Evolutionary conservation across 1,140 invertebrate genomes (phyloP).

Genomic region (Marisa cornuarietis): DNA sequence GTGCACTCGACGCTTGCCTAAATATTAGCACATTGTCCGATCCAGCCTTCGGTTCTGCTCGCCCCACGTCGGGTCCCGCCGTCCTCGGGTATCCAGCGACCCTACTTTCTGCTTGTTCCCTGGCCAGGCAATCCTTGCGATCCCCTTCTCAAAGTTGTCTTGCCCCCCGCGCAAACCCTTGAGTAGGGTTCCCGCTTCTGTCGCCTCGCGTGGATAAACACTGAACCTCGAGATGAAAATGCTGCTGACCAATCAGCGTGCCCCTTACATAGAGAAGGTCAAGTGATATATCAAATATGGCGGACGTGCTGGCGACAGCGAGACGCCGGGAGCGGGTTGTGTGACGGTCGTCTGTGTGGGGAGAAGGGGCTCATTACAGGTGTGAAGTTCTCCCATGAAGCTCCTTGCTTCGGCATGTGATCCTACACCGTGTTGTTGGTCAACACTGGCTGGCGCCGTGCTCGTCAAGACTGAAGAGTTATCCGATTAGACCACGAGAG

Average conservation of each 20-base stretch:
- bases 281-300: slow-evolving; percentile 16
- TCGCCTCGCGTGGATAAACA: background rate
- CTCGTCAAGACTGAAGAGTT: background rate
- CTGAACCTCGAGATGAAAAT: background rate
- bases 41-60: background rate
- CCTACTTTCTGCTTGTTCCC: too few relatives aligned
- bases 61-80: too few relatives aligned
- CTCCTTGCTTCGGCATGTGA: background rate
- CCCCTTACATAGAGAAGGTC: slow-evolving; percentile 4
- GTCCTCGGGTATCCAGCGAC: too few relatives aligned
- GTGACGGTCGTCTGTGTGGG: background rate
- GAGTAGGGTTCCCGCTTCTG: too few relatives aligned
- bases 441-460: slow-evolving; percentile 16
- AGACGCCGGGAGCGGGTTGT: background rate
- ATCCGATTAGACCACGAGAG: slow-evolving; percentile 15
- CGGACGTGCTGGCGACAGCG: background rate
- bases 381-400: slow-evolving; percentile 1
- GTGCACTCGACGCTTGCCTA: slow-evolving; percentile 8
- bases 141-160: too few relatives aligned
- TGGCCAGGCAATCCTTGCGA: too few relatives aligned
- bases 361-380: slow-evolving; percentile 16
- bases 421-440: slow-evolving; percentile 10
- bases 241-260: slow-evolving; percentile 11
- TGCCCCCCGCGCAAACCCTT: too few relatives aligned
- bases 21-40: slow-evolving; percentile 21